Conservation (phyloP, 2,113 vertebrate genomes). For the Microtus richardsoni region DNA sequence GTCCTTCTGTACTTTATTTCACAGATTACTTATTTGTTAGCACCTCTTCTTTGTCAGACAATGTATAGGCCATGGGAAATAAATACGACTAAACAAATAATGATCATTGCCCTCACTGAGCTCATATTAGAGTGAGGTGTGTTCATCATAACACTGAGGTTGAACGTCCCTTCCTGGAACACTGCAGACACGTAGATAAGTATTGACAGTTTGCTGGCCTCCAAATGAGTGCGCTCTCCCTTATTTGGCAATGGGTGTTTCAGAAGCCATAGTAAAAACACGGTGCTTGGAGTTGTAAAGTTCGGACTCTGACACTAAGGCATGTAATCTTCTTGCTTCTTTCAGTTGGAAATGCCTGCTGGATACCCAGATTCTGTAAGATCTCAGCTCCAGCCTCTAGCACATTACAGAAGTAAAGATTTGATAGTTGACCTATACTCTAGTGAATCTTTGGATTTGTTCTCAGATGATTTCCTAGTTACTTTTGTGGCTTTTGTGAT, state of each 20-base stretch:
- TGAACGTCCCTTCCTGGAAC: slow-evolving; percentile 35
- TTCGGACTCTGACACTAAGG: background rate
- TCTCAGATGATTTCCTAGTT: slow-evolving; percentile 45
- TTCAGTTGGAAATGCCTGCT: slow-evolving; percentile 32
- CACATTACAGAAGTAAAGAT: slow-evolving; percentile 50
- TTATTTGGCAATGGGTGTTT: slow-evolving; percentile 24
- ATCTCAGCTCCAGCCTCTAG: slow-evolving; percentile 22
- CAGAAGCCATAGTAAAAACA: slow-evolving; percentile 18
- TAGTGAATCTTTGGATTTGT: slow-evolving; percentile 29
- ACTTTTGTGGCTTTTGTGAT: slow-evolving; percentile 21
- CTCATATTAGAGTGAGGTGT: background rate
- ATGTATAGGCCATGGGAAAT: background rate
- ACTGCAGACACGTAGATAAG: background rate
- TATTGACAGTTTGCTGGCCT: background rate
- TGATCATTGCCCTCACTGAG: background rate
- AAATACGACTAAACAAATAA: background rate
- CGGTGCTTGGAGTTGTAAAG: slow-evolving; percentile 13
- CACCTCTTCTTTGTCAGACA: background rate
- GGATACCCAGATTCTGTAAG: slow-evolving; percentile 27
- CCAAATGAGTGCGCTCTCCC: background rate
- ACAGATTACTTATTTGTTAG: background rate
- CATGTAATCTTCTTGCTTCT: slow-evolving; percentile 41
- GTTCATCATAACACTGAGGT: background rate
- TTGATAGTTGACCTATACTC: background rate
- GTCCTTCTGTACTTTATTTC: background rate